Percentiles rank a stretch among this genome's conserved stretches.
These are phyloP conservation scores for Caenorhabditis wallacei DNA, from an alignment of 2,888 invertebrate species.

Conservation along the genomic window DNA sequence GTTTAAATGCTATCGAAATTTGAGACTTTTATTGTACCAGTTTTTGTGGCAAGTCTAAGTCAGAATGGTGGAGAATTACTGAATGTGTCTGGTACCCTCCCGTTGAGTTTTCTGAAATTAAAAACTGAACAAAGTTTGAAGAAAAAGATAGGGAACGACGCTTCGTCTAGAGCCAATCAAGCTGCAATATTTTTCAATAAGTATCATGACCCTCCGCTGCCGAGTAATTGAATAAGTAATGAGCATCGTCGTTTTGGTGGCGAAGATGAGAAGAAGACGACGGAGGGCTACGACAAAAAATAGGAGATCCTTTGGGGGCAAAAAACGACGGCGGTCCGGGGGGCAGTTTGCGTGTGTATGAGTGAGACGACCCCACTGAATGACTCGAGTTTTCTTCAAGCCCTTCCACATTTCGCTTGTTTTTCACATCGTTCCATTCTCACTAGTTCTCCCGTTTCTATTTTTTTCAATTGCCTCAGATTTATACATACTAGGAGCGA, in stretches of 20 bases:
- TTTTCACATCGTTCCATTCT: slow-evolving; percentile 57
- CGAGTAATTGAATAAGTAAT: slow-evolving; percentile 71
- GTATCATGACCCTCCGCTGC: slow-evolving; percentile 45
- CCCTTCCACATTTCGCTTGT: slow-evolving; percentile 52
- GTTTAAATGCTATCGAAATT: too few relatives aligned
- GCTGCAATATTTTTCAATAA: slow-evolving; percentile 60
- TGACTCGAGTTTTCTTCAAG: slow-evolving; percentile 55
- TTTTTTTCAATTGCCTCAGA: slow-evolving; percentile 58
- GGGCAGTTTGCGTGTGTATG: slow-evolving; percentile 55
- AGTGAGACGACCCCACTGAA: slow-evolving; percentile 62
- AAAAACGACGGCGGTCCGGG: slow-evolving; percentile 51
- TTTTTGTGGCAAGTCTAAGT: too few relatives aligned
- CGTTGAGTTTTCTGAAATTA: too few relatives aligned
- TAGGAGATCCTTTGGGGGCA: slow-evolving; percentile 57
- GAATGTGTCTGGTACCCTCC: too few relatives aligned
- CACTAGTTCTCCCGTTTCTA: slow-evolving; percentile 42
- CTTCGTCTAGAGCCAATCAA: slow-evolving; percentile 20
- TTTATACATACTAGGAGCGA: slow-evolving; percentile 56
- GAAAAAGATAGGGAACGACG: background rate
- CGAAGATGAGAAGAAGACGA: slow-evolving; percentile 33
- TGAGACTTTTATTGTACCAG: too few relatives aligned
- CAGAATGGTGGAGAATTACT: too few relatives aligned
- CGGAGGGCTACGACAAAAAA: slow-evolving; percentile 36
- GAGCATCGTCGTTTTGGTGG: slow-evolving; percentile 46
- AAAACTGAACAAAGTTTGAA: background rate